phyloP scores from a whole-genome alignment of 2,888 invertebrate genomes.

The Ochropleura plecta region DNA sequence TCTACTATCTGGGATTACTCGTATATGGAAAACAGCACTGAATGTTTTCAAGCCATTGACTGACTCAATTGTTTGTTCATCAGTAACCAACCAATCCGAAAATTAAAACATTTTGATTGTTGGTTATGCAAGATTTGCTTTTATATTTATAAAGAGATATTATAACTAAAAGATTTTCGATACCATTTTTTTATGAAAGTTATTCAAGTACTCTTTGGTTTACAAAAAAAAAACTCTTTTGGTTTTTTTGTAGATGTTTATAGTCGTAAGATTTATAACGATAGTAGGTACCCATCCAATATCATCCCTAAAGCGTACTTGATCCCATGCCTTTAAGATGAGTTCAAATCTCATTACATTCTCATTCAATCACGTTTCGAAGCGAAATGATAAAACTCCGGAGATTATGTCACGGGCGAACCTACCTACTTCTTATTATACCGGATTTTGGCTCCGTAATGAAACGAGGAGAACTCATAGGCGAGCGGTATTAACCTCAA shows the following conservation, averaged over 20 bases:
- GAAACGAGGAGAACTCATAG: constrained; percentile 1
- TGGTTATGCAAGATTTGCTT: background rate
- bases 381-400: constrained; percentile 36
- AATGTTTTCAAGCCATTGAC: background rate
- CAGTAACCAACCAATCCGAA: background rate
- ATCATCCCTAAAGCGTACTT: constrained; percentile 7
- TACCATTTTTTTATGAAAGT: background rate
- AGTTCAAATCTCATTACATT: constrained; percentile 42
- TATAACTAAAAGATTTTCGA: background rate
- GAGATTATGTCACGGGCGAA: constrained; percentile 48
- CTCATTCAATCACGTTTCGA: constrained; percentile 42
- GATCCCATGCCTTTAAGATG: constrained; percentile 23
- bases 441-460: constrained; percentile 14
- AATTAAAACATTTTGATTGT: background rate
- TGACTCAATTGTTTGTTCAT: background rate
- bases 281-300: background rate
- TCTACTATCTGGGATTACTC: too few relatives aligned
- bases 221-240: background rate
- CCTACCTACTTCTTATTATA: constrained; percentile 26
- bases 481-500: background rate
- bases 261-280: background rate
- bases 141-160: background rate
- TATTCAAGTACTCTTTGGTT: background rate
- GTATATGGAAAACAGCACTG: background rate
- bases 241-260: background rate